Base-by-base conservation (phyloP, 1,140 invertebrate genomes). In the Dolichoris vasculosae region DNA sequence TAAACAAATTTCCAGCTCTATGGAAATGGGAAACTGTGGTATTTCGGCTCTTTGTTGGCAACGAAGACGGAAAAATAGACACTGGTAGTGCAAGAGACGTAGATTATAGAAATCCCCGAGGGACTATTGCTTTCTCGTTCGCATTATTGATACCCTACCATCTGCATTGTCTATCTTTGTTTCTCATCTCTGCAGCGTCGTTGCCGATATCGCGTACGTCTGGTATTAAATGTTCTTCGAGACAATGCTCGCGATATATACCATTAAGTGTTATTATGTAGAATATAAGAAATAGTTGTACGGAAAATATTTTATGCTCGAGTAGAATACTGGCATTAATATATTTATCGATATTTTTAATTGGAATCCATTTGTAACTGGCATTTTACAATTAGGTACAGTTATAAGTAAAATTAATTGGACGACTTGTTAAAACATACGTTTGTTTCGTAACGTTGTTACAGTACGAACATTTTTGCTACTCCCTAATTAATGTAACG, bases 91-190 rank as follows among this genome's bases (percentile, higher is more conserved):
- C 38, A 32, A 32, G 38, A 43, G 23, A 23, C 15, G 32, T 69
- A 38, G 67, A 69, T 69, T 69, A 69, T 6, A 38, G 67, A 69
- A 69, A 69, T 69, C 67, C 32, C 67, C 32, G 13, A 38, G 67
- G 67, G 35, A 69, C 32, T 69, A 69, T 69, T 69, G 35, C 69
- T 73, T 73, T 43, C 69, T 43, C 40, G 43, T 43, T 73, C 38
- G 69, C 35, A 43, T 73, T 73, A 73, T 73, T 43, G 38, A 73
- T 73, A 73, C 20, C 69, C 38, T 73, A 73, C 38, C 69, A 40
- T 73, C 38, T 43, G 69, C 40, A 43, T 43, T 43, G 38, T 43
- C 38, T 73, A 43, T 73, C 69, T 73, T 73, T 43, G 69, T 73
- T 73, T 43, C 38, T 73, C 69, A 73, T 73, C 69, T 73, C 23